These are phyloP conservation scores for Coregonus suidteri DNA, from an alignment of 2,797 vertebrate genomes.

Conservation along the genomic window DNA sequence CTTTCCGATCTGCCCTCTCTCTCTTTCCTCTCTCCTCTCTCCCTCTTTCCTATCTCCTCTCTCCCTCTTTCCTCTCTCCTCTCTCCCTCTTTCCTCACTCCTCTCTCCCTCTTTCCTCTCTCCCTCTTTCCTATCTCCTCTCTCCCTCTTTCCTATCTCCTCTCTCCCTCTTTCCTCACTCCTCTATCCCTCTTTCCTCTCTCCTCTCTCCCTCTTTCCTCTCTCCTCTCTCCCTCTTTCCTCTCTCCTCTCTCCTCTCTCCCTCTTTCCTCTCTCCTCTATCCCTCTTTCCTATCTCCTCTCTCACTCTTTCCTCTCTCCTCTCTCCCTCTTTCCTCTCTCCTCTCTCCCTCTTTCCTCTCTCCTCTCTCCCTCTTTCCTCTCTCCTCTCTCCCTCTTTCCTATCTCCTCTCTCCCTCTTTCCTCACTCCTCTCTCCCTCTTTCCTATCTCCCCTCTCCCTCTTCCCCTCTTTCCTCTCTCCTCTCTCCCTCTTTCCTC, in stretches of 20 bases:
- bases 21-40: background rate
- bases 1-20: background rate
- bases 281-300: no score
- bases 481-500: no score
- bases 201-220: background rate
- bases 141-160: conserved; percentile 14
- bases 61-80: conserved; percentile 6
- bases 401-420: conserved; percentile 1
- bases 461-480: no score
- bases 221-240: no score
- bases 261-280: background rate
- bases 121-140: conserved; percentile 16
- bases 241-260: background rate
- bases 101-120: background rate
- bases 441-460: background rate
- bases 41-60: background rate
- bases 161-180: background rate
- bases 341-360: background rate
- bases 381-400: background rate
- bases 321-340: background rate
- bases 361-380: background rate
- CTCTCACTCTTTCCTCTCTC: no score
- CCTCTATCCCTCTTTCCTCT: background rate
- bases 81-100: no score
- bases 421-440: background rate